Base-by-base conservation (phyloP, 30 jellyfish, hydroid and myxozoan genomes). In the Hydractinia symbiolongicarpus region DNA sequence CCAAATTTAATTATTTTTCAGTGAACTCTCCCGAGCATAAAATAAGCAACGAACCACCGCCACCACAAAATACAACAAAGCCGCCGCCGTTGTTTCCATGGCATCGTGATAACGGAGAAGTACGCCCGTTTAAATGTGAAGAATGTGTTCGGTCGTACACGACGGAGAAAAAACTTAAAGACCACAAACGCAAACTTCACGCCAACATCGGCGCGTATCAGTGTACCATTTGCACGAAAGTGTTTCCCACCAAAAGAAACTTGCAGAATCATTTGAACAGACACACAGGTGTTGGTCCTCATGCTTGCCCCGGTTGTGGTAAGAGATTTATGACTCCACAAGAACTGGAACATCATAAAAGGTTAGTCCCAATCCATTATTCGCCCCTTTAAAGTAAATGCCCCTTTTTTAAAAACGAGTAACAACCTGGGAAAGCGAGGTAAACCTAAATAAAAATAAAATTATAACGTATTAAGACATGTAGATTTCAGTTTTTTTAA, bases 221-320 rank as follows among this genome's bases (percentile, higher is more conserved):
- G 53, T 79, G 87, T 55, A 19, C 87, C 30, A 5, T 19, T 49
- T 79, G 87, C 16, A 40, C 87, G 54, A 79, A 79, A 52, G 51
- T 14, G 80, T 79, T 79, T 54, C 54, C 67, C 9, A 66, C 87
- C 69, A 79, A 62, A 15, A 83, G 87, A 5, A 61, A 62, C 49
- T 67, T 79, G 14, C 87, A 79, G 54, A 79, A 61, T 30, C 87
- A 79, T 52, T 20, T 79, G 87, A 79, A 79, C 69, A 62, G 87
- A 79, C 87, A 79, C 83, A 79, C 87, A 9, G 87, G 87, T 8
- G 61, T 79, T 52, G 87, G 87, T 16, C 87, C 87, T 4, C 87
- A 79, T 54, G 51, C 66, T 20, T 79, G 87, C 50, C 83, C 83
- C 49, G 87, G 87, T 53, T 79, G 87, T 50, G 40, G 50, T 30